Percentiles rank a stretch among this genome's conserved stretches.
phyloP scores from a whole-genome alignment of 2,113 vertebrate genomes.

The Mastomys natalensis region DNA sequence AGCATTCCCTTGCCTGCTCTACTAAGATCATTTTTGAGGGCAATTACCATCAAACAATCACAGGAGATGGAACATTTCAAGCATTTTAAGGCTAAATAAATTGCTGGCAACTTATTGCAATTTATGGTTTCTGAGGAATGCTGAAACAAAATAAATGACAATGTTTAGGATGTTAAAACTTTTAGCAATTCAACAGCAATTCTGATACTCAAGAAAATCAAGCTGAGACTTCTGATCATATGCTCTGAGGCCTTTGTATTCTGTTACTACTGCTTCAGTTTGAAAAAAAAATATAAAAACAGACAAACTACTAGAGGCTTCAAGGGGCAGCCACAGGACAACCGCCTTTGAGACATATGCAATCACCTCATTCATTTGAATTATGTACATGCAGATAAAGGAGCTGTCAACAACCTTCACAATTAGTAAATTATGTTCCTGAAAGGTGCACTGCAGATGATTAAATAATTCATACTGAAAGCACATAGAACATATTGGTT shows the following conservation, averaged over 20 bases:
- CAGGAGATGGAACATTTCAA: conserved; percentile 31
- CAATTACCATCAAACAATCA: conserved; percentile 66
- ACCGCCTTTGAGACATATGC: conserved; percentile 24
- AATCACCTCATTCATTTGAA: conserved; percentile 43
- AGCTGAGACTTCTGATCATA: conserved; percentile 38
- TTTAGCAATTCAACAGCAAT: conserved; percentile 39
- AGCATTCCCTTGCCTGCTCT: conserved; percentile 61
- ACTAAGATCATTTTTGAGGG: conserved; percentile 67
- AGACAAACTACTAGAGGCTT: background rate
- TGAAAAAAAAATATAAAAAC: conserved; percentile 13
- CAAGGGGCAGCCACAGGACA: background rate
- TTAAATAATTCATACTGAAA: conserved; percentile 70
- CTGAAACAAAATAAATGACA: conserved; percentile 48
- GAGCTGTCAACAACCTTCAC: conserved; percentile 28
- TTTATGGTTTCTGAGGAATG: conserved; percentile 51
- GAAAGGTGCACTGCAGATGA: conserved; percentile 62
- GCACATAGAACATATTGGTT: conserved; percentile 49
- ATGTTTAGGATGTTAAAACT: conserved; percentile 59
- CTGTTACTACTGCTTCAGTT: conserved; percentile 17
- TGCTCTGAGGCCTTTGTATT: background rate
- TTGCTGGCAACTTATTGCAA: conserved; percentile 47
- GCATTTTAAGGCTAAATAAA: conserved; percentile 63
- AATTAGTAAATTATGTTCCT: conserved; percentile 54
- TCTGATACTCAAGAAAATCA: conserved; percentile 35
- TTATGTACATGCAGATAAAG: conserved; percentile 73